Percentiles rank a stretch among this genome's conserved stretches.
phyloP scores from a whole-genome alignment of 1,140 invertebrate species.

The Eubasilissa regina region DNA sequence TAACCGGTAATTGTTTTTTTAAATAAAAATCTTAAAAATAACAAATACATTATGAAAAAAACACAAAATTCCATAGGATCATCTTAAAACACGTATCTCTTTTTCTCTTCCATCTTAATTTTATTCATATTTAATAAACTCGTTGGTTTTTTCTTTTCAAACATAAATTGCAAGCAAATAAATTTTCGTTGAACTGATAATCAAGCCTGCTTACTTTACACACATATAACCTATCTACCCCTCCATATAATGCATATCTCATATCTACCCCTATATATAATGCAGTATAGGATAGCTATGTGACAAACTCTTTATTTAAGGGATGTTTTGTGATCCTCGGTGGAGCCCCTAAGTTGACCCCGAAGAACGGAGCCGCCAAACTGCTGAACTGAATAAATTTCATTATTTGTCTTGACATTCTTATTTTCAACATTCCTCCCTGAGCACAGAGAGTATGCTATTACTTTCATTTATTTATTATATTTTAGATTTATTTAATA shows the following conservation, averaged over 20 bases:
- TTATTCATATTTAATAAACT: no score
- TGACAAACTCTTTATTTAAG: constrained; percentile 27
- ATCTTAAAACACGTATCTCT: no score
- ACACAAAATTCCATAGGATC: no score
- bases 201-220: not conserved
- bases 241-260: constrained; percentile 30
- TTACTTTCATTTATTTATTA: no score
- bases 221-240: not conserved
- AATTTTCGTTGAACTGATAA: no score
- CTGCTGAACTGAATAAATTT: constrained; percentile 2
- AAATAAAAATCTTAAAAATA: no score
- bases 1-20: no score
- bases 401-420: not conserved
- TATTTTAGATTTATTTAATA: no score
- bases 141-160: no score
- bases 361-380: not conserved
- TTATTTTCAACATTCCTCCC: not conserved
- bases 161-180: no score
- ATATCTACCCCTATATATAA: constrained; percentile 17
- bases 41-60: no score
- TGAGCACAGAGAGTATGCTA: not conserved
- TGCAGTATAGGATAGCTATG: constrained; percentile 27
- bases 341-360: not conserved
- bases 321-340: not conserved
- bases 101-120: no score